These are phyloP conservation scores for Yponomeuta sedellus DNA, from an alignment of 2,888 invertebrate species.

Conservation along the genomic window DNA sequence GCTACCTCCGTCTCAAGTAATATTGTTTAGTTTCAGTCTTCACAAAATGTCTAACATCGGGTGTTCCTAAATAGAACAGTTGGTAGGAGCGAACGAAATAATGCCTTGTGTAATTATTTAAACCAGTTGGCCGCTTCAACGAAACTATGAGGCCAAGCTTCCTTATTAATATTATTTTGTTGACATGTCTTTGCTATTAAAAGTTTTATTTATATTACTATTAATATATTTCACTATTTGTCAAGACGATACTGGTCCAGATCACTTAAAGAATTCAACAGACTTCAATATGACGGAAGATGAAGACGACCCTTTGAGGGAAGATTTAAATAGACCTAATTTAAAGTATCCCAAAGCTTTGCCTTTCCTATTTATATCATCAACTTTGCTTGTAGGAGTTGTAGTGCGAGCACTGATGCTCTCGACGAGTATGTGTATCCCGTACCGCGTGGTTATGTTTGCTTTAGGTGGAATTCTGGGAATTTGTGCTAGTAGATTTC, in stretches of 20 bases:
- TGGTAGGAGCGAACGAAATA: no score
- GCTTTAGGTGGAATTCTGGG: conserved; percentile 52
- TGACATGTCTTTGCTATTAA: not conserved
- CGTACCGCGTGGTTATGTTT: conserved; percentile 62
- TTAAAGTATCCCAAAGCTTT: conserved; percentile 48
- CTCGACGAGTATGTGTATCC: conserved; percentile 46
- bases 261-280: not conserved
- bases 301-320: conserved; percentile 25
- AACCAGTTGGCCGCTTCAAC: not conserved
- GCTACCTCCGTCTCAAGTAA: no score
- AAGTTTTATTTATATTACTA: not conserved
- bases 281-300: not conserved
- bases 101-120: not conserved
- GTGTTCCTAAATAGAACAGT: no score
- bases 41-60: no score
- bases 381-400: conserved; percentile 49
- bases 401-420: conserved; percentile 51
- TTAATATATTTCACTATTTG: not conserved
- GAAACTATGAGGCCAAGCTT: not conserved
- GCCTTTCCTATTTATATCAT: conserved; percentile 50
- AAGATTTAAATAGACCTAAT: conserved; percentile 35
- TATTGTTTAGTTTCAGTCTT: no score
- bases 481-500: conserved; percentile 47
- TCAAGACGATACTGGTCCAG: conserved; percentile 5
- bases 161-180: not conserved